Conservation (phyloP, 2,797 vertebrate species). For the Pyrocephalus nanus region DNA sequence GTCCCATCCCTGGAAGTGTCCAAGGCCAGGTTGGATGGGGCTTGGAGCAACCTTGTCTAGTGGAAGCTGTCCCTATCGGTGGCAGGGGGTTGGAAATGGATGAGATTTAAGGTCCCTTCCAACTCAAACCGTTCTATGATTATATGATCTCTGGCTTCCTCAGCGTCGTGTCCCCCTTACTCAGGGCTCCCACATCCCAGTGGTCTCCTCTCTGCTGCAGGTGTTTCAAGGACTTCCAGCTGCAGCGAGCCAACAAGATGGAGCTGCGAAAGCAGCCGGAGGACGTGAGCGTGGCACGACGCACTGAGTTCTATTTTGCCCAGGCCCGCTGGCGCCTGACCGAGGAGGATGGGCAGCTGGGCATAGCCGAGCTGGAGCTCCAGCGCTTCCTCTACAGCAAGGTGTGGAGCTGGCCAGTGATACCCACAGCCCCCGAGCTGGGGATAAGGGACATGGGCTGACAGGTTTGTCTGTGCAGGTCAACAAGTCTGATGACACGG, state of each 20-base stretch:
- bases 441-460: accelerated
- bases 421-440: neutral
- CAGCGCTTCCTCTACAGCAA: slow-evolving; percentile 98
- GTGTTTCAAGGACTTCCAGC: slow-evolving; percentile 98
- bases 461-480: slow-evolving; percentile 74
- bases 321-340: slow-evolving; percentile 98
- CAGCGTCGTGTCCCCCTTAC: accelerated
- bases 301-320: slow-evolving; percentile 97
- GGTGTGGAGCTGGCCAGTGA: slow-evolving; percentile 65
- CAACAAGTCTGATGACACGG: slow-evolving; percentile 97
- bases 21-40: neutral
- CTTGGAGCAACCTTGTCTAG: neutral
- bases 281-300: slow-evolving; percentile 91
- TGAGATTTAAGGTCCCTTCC: neutral
- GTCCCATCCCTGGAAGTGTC: neutral
- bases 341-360: slow-evolving; percentile 96
- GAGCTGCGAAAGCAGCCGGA: slow-evolving; percentile 94
- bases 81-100: neutral
- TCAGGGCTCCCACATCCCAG: neutral
- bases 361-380: slow-evolving; percentile 96
- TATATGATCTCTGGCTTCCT: neutral
- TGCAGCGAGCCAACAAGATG: slow-evolving; percentile 96
- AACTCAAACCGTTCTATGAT: neutral
- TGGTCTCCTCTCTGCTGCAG: slow-evolving; percentile 62
- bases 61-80: neutral